Conservation (phyloP, 2,888 invertebrate genomes). For the Erebia ligea region DNA sequence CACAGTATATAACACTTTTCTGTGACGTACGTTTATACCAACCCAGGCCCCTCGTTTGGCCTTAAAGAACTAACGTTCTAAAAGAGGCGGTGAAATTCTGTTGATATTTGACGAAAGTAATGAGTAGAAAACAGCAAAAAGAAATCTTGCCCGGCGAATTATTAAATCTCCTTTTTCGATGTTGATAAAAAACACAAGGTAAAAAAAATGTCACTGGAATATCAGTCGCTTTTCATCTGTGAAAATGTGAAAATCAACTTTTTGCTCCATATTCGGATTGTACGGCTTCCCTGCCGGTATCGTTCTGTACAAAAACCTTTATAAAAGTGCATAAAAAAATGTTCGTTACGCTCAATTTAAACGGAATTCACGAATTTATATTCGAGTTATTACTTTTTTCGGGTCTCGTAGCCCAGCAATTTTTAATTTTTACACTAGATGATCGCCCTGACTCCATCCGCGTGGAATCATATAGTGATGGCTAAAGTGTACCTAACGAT, state of each 20-base stretch:
- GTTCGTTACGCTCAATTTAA: constrained; percentile 6
- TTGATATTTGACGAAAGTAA: too few species aligned
- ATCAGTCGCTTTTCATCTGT: constrained; percentile 30
- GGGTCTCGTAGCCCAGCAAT: neutral
- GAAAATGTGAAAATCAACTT: constrained; percentile 29
- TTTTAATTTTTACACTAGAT: too few species aligned
- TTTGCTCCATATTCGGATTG: constrained; percentile 27
- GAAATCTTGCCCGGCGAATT: too few species aligned
- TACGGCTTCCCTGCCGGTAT: neutral
- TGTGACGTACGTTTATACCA: too few species aligned
- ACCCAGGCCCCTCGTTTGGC: too few species aligned
- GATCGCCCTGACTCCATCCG: too few species aligned
- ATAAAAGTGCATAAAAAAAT: neutral
- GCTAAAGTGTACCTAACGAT: too few species aligned
- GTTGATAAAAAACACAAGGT: neutral
- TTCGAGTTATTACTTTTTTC: neutral
- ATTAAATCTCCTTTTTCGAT: neutral
- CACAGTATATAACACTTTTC: too few species aligned
- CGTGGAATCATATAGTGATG: too few species aligned
- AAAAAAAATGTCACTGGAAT: constrained; percentile 22
- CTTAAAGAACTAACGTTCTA: too few species aligned
- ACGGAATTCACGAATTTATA: neutral
- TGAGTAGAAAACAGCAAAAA: too few species aligned
- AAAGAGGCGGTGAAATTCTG: too few species aligned
- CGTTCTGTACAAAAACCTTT: neutral